Evolutionary conservation across 2,888 invertebrate species (phyloP), one percentile per base, ranked within the genome.

Genomic region (Amblyjoppa proteus): DNA sequence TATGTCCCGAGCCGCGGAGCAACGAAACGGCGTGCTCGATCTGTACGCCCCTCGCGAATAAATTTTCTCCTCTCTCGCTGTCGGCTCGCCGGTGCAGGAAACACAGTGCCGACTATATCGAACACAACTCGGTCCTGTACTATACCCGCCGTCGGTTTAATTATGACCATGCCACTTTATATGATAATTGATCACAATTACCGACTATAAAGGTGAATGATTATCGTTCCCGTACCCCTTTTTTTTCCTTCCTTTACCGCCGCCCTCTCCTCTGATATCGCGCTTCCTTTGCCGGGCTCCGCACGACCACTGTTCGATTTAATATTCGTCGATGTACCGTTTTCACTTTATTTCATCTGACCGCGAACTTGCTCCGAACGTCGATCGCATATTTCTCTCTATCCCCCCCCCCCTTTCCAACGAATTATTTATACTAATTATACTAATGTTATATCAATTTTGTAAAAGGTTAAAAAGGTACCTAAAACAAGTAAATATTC

Each of bases 131-230:
- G 68, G 51, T 77, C 74, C 68, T 82, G 41, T 73, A 74, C 49
- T 81, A 45, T 66, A 61, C 53, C 25, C 70, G 78, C 53, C 34
- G 76, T 76, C 83, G 74, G 69, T 83, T 86, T 86, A 84, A 85
- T 87, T 87, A 87, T 83, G 73, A 81, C 61, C 81, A 71, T 45
- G 74, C 53, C 83, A 86, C 86, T 87, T 84, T 85, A 85, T 86
- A 84, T 85, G 84, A 83, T 87, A 86, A 87, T 87, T 81, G 75
- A 76, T 84, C 78, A 84, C 80, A 87, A 87, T 87, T 87, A 87
- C 81, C 68, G 83, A 77, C 79, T 83, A 85, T 87, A 85, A 87
- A 87, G 73, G 83, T 83, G 84, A 87, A 87, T 80, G 73, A 85
- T 85, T 82, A 77, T 82, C 75, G 70, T 80, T 31, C 49, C 49